phyloP scores from a whole-genome alignment of 2,797 vertebrate genomes.

The Arnoldichthys spilopterus region DNA sequence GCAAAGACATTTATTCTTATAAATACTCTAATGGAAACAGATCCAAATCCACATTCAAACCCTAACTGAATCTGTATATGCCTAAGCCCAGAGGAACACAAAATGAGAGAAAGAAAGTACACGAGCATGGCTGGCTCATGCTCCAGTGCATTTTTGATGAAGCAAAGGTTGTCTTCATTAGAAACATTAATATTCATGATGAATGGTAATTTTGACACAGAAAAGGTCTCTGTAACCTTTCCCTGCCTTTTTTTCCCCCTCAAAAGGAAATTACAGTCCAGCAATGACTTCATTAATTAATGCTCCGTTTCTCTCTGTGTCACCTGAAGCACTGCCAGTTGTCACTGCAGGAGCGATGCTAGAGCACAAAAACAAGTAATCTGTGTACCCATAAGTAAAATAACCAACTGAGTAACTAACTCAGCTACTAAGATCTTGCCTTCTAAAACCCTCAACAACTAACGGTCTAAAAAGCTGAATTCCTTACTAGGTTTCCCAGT shows the following conservation, averaged over 20 bases:
- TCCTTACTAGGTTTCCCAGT: too few species aligned
- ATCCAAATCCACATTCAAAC: too few species aligned
- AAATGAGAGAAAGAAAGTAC: constrained; percentile 58
- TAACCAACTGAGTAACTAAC: too few species aligned
- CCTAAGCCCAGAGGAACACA: not conserved
- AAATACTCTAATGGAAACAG: too few species aligned
- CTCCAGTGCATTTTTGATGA: constrained; percentile 99
- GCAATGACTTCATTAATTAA: constrained; percentile 99
- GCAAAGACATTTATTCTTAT: too few species aligned
- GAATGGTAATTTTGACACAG: constrained; percentile 99
- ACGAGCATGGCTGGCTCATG: constrained; percentile 90
- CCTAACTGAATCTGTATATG: too few species aligned
- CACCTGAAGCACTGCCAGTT: not conserved
- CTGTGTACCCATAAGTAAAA: too few species aligned
- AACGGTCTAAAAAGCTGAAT: too few species aligned
- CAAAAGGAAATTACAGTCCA: constrained; percentile 99
- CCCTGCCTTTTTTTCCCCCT: constrained; percentile 99
- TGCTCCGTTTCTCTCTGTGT: constrained; percentile 86
- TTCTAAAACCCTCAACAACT: too few species aligned
- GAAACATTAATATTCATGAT: constrained; percentile 99
- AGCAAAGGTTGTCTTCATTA: constrained; percentile 99
- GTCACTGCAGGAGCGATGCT: not conserved
- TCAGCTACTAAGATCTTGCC: too few species aligned
- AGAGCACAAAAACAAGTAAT: not conserved
- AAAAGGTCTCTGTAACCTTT: constrained; percentile 99